Evolutionary conservation across 2,113 vertebrate genomes (phyloP), one percentile per base, ranked within the genome.

Genomic region (Narcine bancroftii): DNA sequence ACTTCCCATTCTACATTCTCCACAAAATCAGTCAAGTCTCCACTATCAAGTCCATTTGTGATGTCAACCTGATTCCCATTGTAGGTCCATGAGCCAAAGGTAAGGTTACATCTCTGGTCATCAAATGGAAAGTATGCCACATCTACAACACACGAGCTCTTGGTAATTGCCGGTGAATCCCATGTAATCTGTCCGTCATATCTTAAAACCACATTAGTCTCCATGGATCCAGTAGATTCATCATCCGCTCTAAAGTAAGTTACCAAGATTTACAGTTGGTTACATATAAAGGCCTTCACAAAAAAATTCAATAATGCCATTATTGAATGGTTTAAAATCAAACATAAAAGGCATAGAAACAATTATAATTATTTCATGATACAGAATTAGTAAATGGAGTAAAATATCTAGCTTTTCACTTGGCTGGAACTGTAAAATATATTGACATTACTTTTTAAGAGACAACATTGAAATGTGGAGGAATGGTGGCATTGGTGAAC

Each of bases 1-100:
- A 98, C 98, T 94, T 99, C 98, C 99, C 99, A 99, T 93, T 99
- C 99, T 93, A 99, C 99, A 0, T 99, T 99, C 93, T 99, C 98
- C 53, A 99, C 94, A 92, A 99, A 99, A 95, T 99, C 98, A 0
- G 98, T 99, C 92, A 99, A 96, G 93, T 99, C 99, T 0, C 98
- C 99, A 0, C 96, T 97, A 94, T 97, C 97, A 96, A 98, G 96
- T 81, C 95, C 96, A 77, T 98, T 96, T 93, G 96, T 96, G 93
- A 99, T 96, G 95, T 99, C 99, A 93, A 99, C 98, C 95, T 99
- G 99, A 93, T 99, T 99, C 92, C 99, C 99, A 33, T 99, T 99
- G 95, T 99, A 99, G 92, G 99, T 99, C 99, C 99, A 99, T 72
- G 98, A 99, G 17, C 99, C 99, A 77, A 99, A 99, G 3, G 99